These are phyloP conservation scores for Eumerus sabulonum DNA, from an alignment of 2,888 invertebrate species.

Conservation along the genomic window DNA sequence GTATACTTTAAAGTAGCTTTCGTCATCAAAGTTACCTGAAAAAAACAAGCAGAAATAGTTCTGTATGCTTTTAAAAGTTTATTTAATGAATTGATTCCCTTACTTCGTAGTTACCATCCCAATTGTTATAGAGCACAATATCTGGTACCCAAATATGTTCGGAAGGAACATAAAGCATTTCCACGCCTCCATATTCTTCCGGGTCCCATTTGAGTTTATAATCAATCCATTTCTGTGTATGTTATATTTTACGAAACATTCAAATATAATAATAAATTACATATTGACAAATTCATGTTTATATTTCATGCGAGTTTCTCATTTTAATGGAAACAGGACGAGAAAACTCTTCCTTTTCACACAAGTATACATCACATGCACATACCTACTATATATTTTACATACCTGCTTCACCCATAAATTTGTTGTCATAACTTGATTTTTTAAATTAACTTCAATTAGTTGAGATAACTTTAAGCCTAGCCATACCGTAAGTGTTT, in stretches of 20 bases:
- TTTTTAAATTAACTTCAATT: constrained; percentile 94
- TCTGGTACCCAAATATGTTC: constrained; percentile 98
- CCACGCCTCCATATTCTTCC: constrained; percentile 93
- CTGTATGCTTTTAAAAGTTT: too few species aligned
- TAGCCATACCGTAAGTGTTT: constrained; percentile 94
- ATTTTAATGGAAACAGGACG: too few species aligned
- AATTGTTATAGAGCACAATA: constrained; percentile 95
- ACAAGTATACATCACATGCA: too few species aligned
- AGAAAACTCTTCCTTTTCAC: too few species aligned
- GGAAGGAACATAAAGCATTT: constrained; percentile 95
- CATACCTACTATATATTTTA: constrained; percentile 13
- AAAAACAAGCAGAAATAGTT: constrained; percentile 59
- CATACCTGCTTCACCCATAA: constrained; percentile 95
- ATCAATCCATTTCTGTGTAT: constrained; percentile 92
- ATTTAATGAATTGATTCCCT: neutral
- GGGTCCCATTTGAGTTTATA: constrained; percentile 94
- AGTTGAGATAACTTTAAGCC: constrained; percentile 94
- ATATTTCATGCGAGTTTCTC: neutral
- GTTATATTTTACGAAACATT: too few species aligned
- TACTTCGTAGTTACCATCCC: constrained; percentile 93
- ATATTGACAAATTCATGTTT: neutral
- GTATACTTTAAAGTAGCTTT: constrained; percentile 95
- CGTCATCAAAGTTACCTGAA: constrained; percentile 93
- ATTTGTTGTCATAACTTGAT: constrained; percentile 96
- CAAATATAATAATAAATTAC: neutral